Evolutionary conservation across 2,888 invertebrate species (phyloP), one percentile per base, ranked within the genome.

Genomic region (Arenicola marina): DNA sequence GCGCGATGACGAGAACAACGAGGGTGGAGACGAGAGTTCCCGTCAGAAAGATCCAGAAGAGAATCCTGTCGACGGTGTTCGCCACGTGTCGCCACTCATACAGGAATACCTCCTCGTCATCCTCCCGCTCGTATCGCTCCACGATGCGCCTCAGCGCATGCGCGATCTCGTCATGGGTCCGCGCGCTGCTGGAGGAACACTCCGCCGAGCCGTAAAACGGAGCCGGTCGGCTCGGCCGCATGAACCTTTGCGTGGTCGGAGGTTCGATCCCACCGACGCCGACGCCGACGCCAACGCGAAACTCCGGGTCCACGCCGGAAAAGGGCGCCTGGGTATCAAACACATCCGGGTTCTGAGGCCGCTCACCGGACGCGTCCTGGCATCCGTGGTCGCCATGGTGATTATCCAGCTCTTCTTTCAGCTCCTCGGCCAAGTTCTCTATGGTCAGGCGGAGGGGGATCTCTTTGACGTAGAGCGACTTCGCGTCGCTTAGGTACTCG

Each of bases 11-110:
- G 4, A 87, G 77, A 56, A 87, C 83, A 11, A 83, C 78, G 34
- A 85, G 68, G 0, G 86, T 86, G 34, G 86, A 86, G 43, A 81
- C 72, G n/a, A 84, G 72, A 0, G 87, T 87, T 28, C 85, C 83
- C 21, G 84, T 62, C 24, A 86, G 80, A 74, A 87, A 87, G 44
- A 87, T 79, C 84, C 86, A 87, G 77, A 87, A 87, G 29, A 87
- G 79, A 54, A 86, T 79, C 51, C 86, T 75, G 73, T 87, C 87
- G 29, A 87, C 83, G 48, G 83, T 82, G 67, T 85, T 83, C 2
- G 87, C 87, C 28, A 87, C 81, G 51, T 84, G 82, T 33, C 87
- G 75, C 87, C 87, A 87, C 70, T 87, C 87, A 65, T 86, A 84
- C 32, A 86, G 82, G 44, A 86, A 75, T 56, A 81, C 77, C 67